Percentiles rank a stretch among this genome's conserved stretches.
phyloP scores from a whole-genome alignment of 2,888 invertebrate genomes.

The Unio delphinus region DNA sequence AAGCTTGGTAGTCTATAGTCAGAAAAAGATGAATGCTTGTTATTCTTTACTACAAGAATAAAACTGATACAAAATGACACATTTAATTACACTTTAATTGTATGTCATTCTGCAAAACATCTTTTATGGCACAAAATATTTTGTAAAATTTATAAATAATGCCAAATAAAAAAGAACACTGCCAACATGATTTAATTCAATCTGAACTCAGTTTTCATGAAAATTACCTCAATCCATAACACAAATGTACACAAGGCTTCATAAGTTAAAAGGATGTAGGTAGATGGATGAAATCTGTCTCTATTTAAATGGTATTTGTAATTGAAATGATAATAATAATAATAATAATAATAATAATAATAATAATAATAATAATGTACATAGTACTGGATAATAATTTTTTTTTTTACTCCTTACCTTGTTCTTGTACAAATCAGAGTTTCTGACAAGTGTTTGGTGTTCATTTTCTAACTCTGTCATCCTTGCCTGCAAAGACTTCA shows the following conservation, averaged over 20 bases:
- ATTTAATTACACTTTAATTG: background rate
- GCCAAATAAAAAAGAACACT: too few species aligned
- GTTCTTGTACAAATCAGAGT: conserved; percentile 75
- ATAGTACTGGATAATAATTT: background rate
- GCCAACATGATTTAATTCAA: too few species aligned
- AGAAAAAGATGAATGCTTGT: background rate
- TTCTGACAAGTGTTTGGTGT: conserved; percentile 79
- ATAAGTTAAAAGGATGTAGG: too few species aligned
- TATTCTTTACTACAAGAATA: background rate
- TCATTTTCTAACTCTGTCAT: conserved; percentile 56
- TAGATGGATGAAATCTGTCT: too few species aligned
- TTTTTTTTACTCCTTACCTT: conserved; percentile 39
- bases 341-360: conserved; percentile 1
- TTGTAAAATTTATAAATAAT: too few species aligned
- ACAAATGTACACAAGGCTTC: too few species aligned
- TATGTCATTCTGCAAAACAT: too few species aligned
- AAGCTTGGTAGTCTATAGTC: conserved; percentile 47
- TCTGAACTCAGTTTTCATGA: too few species aligned
- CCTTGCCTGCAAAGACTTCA: conserved; percentile 39
- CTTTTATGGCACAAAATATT: too few species aligned
- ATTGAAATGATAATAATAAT: background rate
- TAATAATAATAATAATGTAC: background rate
- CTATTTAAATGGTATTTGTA: too few species aligned
- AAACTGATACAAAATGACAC: background rate
- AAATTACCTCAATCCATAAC: too few species aligned